These are phyloP conservation scores for Bufotes viridis DNA, from an alignment of 2,797 vertebrate genomes.

Conservation along the genomic window DNA sequence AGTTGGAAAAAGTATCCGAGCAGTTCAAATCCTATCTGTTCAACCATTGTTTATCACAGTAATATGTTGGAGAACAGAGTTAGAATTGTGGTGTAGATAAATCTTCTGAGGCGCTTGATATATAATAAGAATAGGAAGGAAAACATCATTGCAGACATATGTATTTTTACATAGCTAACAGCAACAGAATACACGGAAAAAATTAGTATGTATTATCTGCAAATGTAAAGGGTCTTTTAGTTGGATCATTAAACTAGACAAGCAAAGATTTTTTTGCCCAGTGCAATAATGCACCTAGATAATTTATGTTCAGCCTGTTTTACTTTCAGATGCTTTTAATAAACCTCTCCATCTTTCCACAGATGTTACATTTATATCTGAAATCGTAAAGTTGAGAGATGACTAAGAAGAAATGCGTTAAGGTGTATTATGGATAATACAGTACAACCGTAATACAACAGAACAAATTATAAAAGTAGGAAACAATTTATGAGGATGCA, in stretches of 20 bases:
- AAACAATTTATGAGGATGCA: too few relatives aligned
- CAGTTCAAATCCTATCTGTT: background rate
- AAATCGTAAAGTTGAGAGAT: background rate
- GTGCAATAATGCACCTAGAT: background rate
- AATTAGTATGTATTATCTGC: background rate
- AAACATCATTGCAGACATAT: background rate
- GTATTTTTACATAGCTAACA: background rate
- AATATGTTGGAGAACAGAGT: background rate
- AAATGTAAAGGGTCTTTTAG: background rate
- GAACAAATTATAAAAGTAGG: too few relatives aligned
- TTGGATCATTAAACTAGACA: background rate
- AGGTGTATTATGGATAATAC: too few relatives aligned
- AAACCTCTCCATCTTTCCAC: background rate
- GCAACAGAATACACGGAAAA: background rate
- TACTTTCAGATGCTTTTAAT: background rate
- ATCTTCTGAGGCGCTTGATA: background rate
- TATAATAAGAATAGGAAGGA: background rate
- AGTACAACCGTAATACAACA: too few relatives aligned
- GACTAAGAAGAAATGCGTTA: too few relatives aligned
- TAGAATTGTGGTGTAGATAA: background rate
- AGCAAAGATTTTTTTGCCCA: background rate
- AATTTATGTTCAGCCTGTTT: background rate
- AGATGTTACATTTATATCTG: conserved; percentile 15
- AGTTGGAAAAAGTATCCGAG: background rate
- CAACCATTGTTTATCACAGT: background rate